Percentiles rank a stretch among this genome's conserved stretches.
phyloP scores from a whole-genome alignment of 2,888 invertebrate genomes.

The Caprella mutica region DNA sequence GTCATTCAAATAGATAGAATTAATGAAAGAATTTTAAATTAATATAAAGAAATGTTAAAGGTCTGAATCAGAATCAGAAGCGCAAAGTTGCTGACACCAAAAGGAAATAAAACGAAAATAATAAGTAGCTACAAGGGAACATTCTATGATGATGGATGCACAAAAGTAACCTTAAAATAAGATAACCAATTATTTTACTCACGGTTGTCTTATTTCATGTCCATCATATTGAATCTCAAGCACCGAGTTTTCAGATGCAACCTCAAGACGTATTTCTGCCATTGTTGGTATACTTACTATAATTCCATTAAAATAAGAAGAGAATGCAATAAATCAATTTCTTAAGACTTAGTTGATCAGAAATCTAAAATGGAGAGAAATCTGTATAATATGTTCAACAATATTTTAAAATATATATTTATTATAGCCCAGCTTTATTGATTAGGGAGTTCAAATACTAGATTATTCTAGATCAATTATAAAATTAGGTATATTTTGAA shows the following conservation, averaged over 20 bases:
- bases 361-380: no score
- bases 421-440: no score
- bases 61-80: background rate
- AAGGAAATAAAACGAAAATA: no score
- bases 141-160: background rate
- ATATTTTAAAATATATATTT: no score
- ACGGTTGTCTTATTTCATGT: slow-evolving; percentile 28
- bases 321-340: no score
- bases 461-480: no score
- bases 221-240: slow-evolving; percentile 32
- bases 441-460: no score
- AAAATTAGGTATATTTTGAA: no score
- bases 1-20: background rate
- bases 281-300: no score
- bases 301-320: no score
- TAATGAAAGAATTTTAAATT: background rate
- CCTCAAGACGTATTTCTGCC: slow-evolving; percentile 32
- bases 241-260: slow-evolving; percentile 30
- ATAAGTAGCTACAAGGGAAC: background rate
- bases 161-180: background rate
- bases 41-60: background rate
- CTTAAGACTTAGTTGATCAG: no score
- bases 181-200: slow-evolving; percentile 3
- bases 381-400: no score
- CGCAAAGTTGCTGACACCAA: background rate